Evolutionary conservation across 2,797 vertebrate genomes (phyloP), one percentile per base, ranked within the genome.

Genomic region (Periparus ater): DNA sequence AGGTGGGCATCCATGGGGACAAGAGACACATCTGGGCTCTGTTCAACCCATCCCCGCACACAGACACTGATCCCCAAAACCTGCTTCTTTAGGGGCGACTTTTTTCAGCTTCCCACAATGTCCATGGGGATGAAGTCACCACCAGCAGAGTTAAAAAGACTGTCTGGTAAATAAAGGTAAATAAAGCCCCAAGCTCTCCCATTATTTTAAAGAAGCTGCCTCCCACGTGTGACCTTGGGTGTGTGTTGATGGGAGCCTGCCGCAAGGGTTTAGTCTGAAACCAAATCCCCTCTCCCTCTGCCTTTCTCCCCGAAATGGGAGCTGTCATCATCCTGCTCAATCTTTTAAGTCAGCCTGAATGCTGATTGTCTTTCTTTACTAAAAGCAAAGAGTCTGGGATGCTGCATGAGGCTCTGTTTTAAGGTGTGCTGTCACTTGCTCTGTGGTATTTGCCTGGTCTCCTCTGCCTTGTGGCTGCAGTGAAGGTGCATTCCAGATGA

Each of bases 281-380:
- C 88, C 73, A 95, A 97, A 97, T 96, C 94, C 93, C 32, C 12
- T 94, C 68, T 89, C 88, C 65, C 80, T 91, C 51, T 89, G 67
- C 78, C 61, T 95, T 94, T 96, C 72, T 91, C 48, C 71, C 36
- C 7, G 34, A 82, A 96, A 94, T 88, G 62, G 90, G 72, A 97
- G 91, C 96, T 97, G 95, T 97, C 97, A 97, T 96, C 90, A 2
- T 91, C 27, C 86, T 83, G 74, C 63, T 92, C 95, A 90, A 61
- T 92, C 95, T 97, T 95, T 96, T 96, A 97, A 97, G 96, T 96
- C 62, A 0, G 22, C 44, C 86, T 97, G 95, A 96, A 96, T 89
- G 83, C 85, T 3, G 4, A 30, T 76, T 94, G 63, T 92, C 76
- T 96, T 27, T 20, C 17, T 81, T 87, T 40, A 80, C 63, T 90